Conservation (phyloP, 1,140 invertebrate genomes). For the Parapsyche elsis region DNA sequence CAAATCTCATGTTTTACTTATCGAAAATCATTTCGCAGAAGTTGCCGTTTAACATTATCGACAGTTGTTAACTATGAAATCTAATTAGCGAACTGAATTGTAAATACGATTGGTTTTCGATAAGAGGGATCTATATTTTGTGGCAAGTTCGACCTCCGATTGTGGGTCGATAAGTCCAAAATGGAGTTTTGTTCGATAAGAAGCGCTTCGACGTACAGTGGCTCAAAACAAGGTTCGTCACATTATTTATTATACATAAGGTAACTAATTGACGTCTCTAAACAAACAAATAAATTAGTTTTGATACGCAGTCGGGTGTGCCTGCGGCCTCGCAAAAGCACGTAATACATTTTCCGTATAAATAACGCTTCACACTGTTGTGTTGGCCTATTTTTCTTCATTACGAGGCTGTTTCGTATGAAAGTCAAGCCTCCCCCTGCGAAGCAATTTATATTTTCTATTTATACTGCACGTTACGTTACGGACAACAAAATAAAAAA, state of each 20-base stretch:
- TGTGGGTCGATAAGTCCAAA: background rate
- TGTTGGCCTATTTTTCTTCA: conserved; percentile 39
- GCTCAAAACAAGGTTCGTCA: background rate
- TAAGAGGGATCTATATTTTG: background rate
- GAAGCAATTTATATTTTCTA: conserved; percentile 43
- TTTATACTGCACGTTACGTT: conserved; percentile 22
- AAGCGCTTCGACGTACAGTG: background rate
- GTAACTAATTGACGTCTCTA: too few species aligned
- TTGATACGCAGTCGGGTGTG: background rate
- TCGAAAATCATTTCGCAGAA: too few species aligned
- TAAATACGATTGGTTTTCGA: background rate
- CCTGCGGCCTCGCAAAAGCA: background rate
- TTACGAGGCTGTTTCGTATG: conserved; percentile 39
- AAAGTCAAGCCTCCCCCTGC: conserved; percentile 34
- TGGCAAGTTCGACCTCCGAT: conserved; percentile 14
- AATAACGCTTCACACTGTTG: conserved; percentile 37
- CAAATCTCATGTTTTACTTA: too few species aligned
- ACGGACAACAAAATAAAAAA: background rate
- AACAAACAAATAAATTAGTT: conserved; percentile 16
- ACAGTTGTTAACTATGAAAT: conserved; percentile 1
- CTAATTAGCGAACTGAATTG: conserved; percentile 8
- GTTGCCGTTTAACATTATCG: background rate
- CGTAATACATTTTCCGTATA: conserved; percentile 38
- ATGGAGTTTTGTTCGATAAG: background rate
- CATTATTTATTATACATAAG: too few species aligned